Evolutionary conservation across 2,113 vertebrate genomes (phyloP), one percentile per base, ranked within the genome.

Genomic region (Felis catus): DNA sequence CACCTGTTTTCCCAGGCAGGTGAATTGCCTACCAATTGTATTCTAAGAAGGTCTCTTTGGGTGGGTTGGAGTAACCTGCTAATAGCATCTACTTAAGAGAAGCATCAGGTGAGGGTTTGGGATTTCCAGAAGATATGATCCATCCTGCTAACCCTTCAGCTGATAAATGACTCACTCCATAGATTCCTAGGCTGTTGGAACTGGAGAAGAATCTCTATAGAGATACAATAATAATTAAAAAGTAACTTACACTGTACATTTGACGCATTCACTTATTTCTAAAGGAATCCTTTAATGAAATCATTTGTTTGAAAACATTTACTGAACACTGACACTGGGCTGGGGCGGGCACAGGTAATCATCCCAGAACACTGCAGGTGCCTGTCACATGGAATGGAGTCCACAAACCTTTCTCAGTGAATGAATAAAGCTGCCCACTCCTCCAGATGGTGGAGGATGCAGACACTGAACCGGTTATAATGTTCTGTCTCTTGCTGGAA

Each of bases 1-100:
- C 63, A 95, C 91, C 88, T 98, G 82, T 18, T 97, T 94, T 65
- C 45, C 65, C 73, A 96, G 65, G 41, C 81, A 97, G 97, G 94
- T 97, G 89, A 94, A 65, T 93, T 94, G 89, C 88, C 84, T 88
- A 33, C 29, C 33, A 68, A 96, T 85, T 63, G 74, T 39, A n/a
- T 86, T 93, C 65, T 87, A 80, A 93, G 92, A 36, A 74, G 33
- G 80, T 84, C 53, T 92, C 19, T 31, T 14, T 7, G 70, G 85
- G 66, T 61, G 27, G 87, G 80, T 85, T 53, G 51, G 36, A 71
- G 79, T 89, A 94, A 91, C 71, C 95, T 84, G 36, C 15, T 11
- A 33, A 39, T 8, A 41, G 14, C 11, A 29, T 82, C 27, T 81
- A 31, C 79, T 92, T 36, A 87, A 74, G 61, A 63, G 53, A 48